Evolutionary conservation across 2,113 vertebrate genomes (phyloP).

Genomic region (Cairina moschata): DNA sequence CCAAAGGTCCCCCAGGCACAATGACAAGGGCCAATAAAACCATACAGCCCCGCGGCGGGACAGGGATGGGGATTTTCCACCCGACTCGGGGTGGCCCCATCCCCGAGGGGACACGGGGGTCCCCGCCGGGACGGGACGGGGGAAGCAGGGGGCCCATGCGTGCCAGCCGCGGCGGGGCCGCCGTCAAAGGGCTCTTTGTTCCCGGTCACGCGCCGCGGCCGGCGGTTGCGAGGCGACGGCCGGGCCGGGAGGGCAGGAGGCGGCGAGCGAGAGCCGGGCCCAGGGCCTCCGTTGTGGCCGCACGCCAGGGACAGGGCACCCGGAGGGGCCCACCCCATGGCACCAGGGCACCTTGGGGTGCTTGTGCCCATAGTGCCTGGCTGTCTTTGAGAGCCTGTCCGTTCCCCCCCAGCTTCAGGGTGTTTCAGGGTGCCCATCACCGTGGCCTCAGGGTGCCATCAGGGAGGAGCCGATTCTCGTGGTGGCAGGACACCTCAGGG

Average conservation of each 20-base stretch:
- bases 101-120: background rate
- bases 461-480: too few species aligned
- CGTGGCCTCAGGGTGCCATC: background rate
- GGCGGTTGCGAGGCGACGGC: slow-evolving; percentile 5
- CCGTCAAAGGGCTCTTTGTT: slow-evolving; percentile 49
- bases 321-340: background rate
- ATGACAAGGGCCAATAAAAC: slow-evolving; percentile 38
- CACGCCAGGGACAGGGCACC: background rate
- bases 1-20: slow-evolving; percentile 15
- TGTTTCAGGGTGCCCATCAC: fast-evolving
- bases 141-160: background rate
- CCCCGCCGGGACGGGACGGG: fast-evolving
- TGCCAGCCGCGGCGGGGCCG: fast-evolving
- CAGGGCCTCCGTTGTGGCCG: background rate
- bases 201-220: background rate
- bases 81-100: background rate
- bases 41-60: background rate
- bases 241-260: background rate
- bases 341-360: background rate
- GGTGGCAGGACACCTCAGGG: background rate
- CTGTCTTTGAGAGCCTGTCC: background rate
- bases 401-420: background rate
- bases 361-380: background rate
- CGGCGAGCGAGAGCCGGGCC: background rate
- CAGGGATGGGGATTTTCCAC: slow-evolving; percentile 26